Evolutionary conservation across 2,113 vertebrate genomes (phyloP).

Genomic region (Myrmecobius fasciatus): DNA sequence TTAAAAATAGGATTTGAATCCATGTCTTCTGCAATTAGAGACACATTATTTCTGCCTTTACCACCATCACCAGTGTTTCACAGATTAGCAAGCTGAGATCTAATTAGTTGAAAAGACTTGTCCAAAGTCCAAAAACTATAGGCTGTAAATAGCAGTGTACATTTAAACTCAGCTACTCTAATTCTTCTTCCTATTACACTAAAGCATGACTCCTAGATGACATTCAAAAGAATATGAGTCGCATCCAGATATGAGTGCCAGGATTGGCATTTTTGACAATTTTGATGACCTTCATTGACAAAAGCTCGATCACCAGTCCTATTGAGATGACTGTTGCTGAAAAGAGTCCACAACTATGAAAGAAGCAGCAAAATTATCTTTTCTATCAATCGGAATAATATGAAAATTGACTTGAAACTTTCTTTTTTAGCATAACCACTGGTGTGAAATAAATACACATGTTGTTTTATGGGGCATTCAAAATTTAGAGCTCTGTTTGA

Average conservation of each 20-base stretch:
- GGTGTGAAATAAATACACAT: constrained; percentile 75
- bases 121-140: background rate
- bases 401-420: constrained; percentile 68
- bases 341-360: background rate
- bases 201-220: background rate
- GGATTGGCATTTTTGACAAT: background rate
- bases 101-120: background rate
- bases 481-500: constrained; percentile 1
- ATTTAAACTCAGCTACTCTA: background rate
- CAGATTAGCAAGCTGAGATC: background rate
- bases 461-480: constrained; percentile 47
- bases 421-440: constrained; percentile 61
- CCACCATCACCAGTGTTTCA: background rate
- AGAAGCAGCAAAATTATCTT: constrained; percentile 56
- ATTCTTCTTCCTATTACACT: background rate
- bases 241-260: background rate
- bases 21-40: background rate
- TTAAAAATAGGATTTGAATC: background rate
- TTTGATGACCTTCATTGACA: background rate
- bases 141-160: background rate
- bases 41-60: background rate
- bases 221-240: background rate
- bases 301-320: background rate
- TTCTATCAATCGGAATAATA: constrained; percentile 67
- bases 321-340: constrained; percentile 7